Conservation (phyloP, 2,888 invertebrate genomes). For the Drosophila melanosoma region DNA sequence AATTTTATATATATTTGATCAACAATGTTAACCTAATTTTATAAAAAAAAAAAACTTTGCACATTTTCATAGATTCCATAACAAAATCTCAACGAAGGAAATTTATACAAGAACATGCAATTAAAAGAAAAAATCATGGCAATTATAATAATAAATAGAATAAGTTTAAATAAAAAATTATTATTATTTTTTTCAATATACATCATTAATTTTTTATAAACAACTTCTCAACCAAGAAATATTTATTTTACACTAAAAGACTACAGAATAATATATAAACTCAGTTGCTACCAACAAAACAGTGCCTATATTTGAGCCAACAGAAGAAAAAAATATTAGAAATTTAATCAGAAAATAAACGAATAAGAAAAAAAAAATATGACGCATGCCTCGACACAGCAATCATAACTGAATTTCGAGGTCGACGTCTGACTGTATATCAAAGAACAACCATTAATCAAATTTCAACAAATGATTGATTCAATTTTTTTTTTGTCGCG, state of each 20-base stretch:
- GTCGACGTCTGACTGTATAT: constrained; percentile 39
- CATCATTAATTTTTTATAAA: background rate
- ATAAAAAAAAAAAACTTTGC: background rate
- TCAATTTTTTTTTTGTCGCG: constrained; percentile 56
- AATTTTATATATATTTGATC: fast-evolving
- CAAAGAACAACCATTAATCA: constrained; percentile 70
- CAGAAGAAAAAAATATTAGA: constrained; percentile 8
- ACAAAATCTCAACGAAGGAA: background rate
- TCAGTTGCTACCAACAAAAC: background rate
- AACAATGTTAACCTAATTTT: background rate
- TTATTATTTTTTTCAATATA: background rate
- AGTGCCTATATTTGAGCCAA: background rate
- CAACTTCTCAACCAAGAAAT: background rate
- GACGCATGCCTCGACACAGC: constrained; percentile 24
- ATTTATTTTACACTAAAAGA: background rate
- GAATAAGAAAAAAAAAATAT: constrained; percentile 15
- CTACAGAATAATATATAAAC: background rate
- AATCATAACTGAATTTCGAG: constrained; percentile 41
- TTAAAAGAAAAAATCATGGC: background rate
- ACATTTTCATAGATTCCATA: background rate
- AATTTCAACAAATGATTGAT: constrained; percentile 78
- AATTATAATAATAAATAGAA: too few relatives aligned
- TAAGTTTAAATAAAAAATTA: background rate
- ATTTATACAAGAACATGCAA: too few relatives aligned
- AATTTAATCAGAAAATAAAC: background rate